Percentiles rank a stretch among this genome's conserved stretches.
phyloP scores from a whole-genome alignment of 2,113 vertebrate genomes.

The Garra rufa region DNA sequence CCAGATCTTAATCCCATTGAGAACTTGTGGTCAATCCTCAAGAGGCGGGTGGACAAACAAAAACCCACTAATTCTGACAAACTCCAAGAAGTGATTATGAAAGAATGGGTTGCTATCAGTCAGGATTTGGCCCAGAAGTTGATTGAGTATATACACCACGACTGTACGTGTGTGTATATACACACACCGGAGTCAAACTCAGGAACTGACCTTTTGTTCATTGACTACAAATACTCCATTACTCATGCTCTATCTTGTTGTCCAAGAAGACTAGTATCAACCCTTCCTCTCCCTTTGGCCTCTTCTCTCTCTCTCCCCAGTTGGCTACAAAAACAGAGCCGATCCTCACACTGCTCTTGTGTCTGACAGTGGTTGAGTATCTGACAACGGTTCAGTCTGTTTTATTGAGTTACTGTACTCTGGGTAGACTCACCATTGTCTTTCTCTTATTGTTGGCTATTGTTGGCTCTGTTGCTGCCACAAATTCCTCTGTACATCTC shows the following conservation, averaged over 20 bases:
- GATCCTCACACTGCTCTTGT: neutral
- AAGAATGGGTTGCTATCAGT: too few relatives aligned
- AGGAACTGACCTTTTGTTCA: slow-evolving; percentile 30
- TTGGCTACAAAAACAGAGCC: neutral
- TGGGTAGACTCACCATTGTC: neutral
- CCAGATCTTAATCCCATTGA: too few relatives aligned
- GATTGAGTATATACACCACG: too few relatives aligned
- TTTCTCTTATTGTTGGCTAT: neutral
- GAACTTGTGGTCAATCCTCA: too few relatives aligned
- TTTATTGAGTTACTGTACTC: neutral
- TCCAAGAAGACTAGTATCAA: neutral
- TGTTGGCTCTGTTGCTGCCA: neutral
- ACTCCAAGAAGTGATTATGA: too few relatives aligned
- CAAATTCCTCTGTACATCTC: neutral
- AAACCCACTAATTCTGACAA: too few relatives aligned
- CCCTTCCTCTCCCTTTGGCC: neutral
- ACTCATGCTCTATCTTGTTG: neutral
- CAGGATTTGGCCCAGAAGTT: too few relatives aligned
- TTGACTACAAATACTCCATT: slow-evolving; percentile 35
- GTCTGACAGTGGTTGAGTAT: neutral
- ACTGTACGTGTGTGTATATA: neutral
- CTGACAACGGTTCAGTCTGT: neutral
- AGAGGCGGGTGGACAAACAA: too few relatives aligned
- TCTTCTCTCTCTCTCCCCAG: neutral
- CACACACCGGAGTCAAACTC: neutral